Evolutionary conservation across 1,140 invertebrate genomes (phyloP).

Genomic region (Zaprionus ghesquierei): DNA sequence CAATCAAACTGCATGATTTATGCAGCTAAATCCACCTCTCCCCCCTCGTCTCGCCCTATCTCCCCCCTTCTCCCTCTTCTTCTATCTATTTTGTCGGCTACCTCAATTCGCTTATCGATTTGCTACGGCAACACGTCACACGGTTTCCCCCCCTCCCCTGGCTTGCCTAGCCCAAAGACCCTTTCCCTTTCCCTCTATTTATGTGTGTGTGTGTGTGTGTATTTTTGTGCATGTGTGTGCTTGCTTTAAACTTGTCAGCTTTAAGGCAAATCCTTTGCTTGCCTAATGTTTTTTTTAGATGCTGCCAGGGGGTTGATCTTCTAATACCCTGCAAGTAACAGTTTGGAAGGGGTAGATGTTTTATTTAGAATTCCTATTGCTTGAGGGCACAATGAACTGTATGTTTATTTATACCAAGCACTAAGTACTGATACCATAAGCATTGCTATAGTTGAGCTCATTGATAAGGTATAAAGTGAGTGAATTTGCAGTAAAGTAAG

Average conservation of each 20-base stretch:
- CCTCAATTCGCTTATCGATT: conserved; percentile 59
- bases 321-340: conserved; percentile 3
- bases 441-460: neutral
- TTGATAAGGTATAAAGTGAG: neutral
- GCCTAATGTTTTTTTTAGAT: neutral
- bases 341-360: neutral
- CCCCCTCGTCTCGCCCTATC: neutral
- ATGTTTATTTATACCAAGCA: neutral
- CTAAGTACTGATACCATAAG: neutral
- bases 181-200: conserved; percentile 4
- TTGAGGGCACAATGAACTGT: neutral
- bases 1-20: conserved; percentile 68
- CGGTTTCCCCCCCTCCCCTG: conserved; percentile 11
- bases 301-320: conserved; percentile 41
- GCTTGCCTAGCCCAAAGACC: neutral
- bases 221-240: neutral
- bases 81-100: conserved; percentile 5
- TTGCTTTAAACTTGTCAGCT: conserved; percentile 38
- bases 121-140: conserved; percentile 52
- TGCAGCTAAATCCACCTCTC: conserved; percentile 38
- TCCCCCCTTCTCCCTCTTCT: neutral
- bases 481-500: neutral
- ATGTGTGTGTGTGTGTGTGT: neutral
- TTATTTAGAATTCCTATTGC: neutral
- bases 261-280: conserved; percentile 36